phyloP scores from a whole-genome alignment of 2,888 invertebrate genomes.

The Pemphredon lugubris region DNA sequence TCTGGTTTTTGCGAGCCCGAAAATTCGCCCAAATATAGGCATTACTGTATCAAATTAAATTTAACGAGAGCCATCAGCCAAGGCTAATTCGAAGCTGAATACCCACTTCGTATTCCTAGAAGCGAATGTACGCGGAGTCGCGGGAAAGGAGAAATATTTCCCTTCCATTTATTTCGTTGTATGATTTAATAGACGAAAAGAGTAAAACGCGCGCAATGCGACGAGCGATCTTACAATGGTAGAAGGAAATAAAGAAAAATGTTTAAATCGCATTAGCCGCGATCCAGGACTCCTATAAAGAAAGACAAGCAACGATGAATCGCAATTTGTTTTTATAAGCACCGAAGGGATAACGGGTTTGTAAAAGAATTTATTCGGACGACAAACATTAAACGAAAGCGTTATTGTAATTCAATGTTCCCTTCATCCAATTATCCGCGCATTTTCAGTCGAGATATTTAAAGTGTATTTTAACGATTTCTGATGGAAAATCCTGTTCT shows the following conservation, averaged over 20 bases:
- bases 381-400: neutral
- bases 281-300: no score
- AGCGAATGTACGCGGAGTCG: conserved; percentile 2
- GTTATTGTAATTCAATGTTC: neutral
- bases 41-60: conserved; percentile 12
- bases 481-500: no score
- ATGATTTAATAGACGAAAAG: conserved; percentile 11
- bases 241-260: neutral
- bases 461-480: no score
- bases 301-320: no score
- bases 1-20: neutral
- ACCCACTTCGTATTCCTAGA: conserved; percentile 16
- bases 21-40: neutral
- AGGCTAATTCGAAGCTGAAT: conserved; percentile 14
- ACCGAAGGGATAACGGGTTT: neutral
- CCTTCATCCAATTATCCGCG: no score
- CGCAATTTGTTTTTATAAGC: no score
- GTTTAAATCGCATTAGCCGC: no score
- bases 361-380: neutral
- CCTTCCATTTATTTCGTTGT: conserved; percentile 2
- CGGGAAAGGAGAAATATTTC: conserved; percentile 7
- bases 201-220: conserved; percentile 1
- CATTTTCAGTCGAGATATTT: no score
- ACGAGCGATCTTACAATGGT: neutral
- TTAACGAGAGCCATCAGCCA: conserved; percentile 7